Evolutionary conservation across 2,888 invertebrate species (phyloP).

Genomic region (Tyria jacobaeae): DNA sequence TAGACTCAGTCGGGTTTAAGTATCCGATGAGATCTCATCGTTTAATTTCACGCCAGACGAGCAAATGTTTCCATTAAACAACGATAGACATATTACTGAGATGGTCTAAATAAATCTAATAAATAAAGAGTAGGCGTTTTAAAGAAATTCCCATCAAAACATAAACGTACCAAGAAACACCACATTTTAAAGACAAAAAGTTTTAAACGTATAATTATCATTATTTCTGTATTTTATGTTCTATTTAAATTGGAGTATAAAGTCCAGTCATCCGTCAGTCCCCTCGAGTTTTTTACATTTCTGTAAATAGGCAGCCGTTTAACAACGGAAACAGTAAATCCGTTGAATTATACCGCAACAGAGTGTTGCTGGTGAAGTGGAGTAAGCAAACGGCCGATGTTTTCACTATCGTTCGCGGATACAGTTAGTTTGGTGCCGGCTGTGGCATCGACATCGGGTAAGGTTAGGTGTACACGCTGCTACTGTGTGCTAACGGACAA

Average conservation of each 20-base stretch:
- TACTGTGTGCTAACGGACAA: conserved; percentile 8
- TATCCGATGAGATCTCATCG: conserved; percentile 67
- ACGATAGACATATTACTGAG: background rate
- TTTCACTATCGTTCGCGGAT: conserved; percentile 64
- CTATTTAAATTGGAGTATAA: background rate
- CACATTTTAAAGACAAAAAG: too few relatives aligned
- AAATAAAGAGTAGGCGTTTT: too few relatives aligned
- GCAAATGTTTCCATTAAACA: conserved; percentile 50
- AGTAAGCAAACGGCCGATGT: conserved; percentile 63
- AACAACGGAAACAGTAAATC: conserved; percentile 33
- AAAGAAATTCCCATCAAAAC: too few relatives aligned
- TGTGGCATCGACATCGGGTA: conserved; percentile 39
- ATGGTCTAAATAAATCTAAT: too few relatives aligned
- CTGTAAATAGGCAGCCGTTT: conserved; percentile 20
- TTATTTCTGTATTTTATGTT: background rate
- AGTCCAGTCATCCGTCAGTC: background rate
- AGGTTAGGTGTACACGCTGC: conserved; percentile 28
- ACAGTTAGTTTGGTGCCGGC: conserved; percentile 59
- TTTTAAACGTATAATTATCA: too few relatives aligned
- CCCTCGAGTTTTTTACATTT: background rate
- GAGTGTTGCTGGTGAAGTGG: conserved; percentile 53
- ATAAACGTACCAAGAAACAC: too few relatives aligned
- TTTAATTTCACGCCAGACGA: conserved; percentile 76
- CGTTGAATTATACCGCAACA: conserved; percentile 52
- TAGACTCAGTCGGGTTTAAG: conserved; percentile 61